phyloP scores from a whole-genome alignment of 1,140 invertebrate species.

The Drosophila ercepeae region DNA sequence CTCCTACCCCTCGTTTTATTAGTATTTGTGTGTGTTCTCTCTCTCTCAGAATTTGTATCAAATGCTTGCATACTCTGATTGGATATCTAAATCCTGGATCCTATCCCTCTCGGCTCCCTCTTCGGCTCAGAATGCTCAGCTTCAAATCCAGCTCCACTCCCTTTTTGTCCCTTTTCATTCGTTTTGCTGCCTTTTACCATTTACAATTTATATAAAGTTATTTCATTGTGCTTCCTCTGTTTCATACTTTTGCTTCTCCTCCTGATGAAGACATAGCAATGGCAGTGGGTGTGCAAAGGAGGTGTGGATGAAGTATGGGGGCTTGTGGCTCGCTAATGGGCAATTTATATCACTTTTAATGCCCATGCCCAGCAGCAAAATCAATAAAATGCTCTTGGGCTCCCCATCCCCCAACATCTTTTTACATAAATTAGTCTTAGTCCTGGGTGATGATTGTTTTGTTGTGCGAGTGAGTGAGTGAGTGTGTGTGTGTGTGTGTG shows the following conservation, averaged over 20 bases:
- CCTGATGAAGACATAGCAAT: constrained; percentile 43
- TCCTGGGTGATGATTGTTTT: constrained; percentile 27
- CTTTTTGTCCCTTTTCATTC: constrained; percentile 42
- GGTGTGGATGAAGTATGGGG: constrained; percentile 4
- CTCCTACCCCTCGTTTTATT: constrained; percentile 7
- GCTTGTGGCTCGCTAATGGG: constrained; percentile 63
- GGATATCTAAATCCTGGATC: constrained; percentile 80
- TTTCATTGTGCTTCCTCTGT: constrained; percentile 59
- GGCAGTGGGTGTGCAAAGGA: not conserved
- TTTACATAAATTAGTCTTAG: constrained; percentile 47
- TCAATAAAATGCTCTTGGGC: constrained; percentile 56
- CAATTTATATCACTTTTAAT: constrained; percentile 77
- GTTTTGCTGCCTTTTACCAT: constrained; percentile 55
- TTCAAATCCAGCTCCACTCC: constrained; percentile 62
- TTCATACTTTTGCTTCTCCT: constrained; percentile 15
- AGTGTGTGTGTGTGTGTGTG: constrained; percentile 19
- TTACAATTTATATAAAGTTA: constrained; percentile 78
- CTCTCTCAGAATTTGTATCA: constrained; percentile 57
- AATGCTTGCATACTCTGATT: constrained; percentile 73
- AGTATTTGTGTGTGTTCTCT: constrained; percentile 13
- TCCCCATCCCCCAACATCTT: constrained; percentile 62
- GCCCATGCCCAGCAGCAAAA: constrained; percentile 57
- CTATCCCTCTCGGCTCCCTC: constrained; percentile 35
- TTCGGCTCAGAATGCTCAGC: constrained; percentile 19
- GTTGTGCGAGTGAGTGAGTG: not conserved